A percentile compares a stretch with the other conserved stretches of the same genome.
Conservation (phyloP, 2,113 vertebrate genomes). For the Apus apus region DNA sequence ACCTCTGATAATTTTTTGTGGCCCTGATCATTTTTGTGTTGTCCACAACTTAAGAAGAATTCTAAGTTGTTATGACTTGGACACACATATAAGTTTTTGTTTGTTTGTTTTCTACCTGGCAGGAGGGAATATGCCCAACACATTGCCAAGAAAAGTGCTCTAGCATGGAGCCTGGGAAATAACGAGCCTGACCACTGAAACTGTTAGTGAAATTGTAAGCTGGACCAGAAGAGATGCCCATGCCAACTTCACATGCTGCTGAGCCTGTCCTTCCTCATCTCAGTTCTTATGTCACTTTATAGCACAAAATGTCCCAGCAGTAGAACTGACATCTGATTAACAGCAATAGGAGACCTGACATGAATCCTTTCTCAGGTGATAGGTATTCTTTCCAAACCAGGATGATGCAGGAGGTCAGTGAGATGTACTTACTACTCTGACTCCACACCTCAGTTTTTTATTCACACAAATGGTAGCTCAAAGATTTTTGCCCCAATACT, state of each 20-base stretch:
- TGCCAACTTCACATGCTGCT: background rate
- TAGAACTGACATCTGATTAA: background rate
- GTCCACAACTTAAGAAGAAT: background rate
- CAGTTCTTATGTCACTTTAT: background rate
- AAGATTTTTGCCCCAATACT: background rate
- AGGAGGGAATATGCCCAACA: background rate
- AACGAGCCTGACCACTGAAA: background rate
- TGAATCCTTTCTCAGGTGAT: background rate
- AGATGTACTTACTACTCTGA: background rate
- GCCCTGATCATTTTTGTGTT: background rate
- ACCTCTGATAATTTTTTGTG: too few relatives aligned
- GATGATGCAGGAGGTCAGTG: background rate
- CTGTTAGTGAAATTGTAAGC: background rate
- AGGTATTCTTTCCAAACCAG: background rate
- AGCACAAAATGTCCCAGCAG: background rate
- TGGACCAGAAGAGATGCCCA: background rate
- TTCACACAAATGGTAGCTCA: background rate
- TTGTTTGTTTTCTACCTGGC: background rate
- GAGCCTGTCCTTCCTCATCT: background rate
- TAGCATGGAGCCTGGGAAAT: background rate
- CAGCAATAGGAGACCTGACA: background rate
- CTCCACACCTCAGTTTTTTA: background rate
- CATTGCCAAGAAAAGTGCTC: background rate
- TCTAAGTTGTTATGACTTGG: background rate
- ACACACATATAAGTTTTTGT: background rate